These are phyloP conservation scores for Adineta ricciae DNA, from an alignment of 2,888 invertebrate genomes.

Conservation along the genomic window DNA sequence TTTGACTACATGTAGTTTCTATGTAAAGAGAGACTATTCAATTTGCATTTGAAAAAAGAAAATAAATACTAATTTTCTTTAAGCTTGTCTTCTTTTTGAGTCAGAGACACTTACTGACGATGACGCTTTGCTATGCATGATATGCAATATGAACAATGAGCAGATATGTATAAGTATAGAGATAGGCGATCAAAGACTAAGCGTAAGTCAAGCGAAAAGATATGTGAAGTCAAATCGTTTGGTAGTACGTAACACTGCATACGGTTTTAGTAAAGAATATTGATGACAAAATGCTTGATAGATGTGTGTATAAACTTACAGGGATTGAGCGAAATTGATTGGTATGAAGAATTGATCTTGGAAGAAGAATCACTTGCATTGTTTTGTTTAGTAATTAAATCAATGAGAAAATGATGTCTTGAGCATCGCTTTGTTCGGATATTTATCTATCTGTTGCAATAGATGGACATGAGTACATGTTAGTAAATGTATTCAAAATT, in stretches of 20 bases:
- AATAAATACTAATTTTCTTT: no score
- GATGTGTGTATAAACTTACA: background rate
- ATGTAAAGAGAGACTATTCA: background rate
- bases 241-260: no score
- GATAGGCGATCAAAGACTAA: background rate
- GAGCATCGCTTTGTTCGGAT: background rate
- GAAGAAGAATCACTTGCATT: slow-evolving; percentile 1
- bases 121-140: background rate
- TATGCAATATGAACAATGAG: background rate
- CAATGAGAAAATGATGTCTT: background rate
- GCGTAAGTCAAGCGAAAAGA: background rate
- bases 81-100: background rate
- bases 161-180: background rate
- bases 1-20: background rate
- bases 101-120: background rate
- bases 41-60: no score
- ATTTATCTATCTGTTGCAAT: background rate
- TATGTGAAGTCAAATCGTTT: no score
- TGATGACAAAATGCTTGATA: no score
- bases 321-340: background rate
- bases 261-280: no score
- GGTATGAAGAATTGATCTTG: background rate
- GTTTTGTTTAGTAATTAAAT: background rate
- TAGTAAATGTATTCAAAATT: slow-evolving; percentile 9
- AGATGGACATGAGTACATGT: background rate